These are phyloP conservation scores for Acipenser oxyrinchus DNA, from an alignment of 2,797 vertebrate genomes.

Conservation along the genomic window DNA sequence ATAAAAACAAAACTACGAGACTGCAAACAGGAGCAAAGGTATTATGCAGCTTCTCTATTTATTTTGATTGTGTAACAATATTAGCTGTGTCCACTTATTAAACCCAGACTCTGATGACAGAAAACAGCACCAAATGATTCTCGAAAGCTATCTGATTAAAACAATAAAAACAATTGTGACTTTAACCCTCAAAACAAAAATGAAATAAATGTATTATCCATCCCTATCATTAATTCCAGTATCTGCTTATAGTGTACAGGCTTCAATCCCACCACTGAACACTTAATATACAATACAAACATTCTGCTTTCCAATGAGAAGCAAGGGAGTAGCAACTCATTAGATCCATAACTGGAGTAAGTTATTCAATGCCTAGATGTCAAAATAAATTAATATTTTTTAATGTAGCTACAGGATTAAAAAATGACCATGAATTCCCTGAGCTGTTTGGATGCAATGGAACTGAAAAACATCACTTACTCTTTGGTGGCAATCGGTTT, in stretches of 20 bases:
- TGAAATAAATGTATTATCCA: slow-evolving; percentile 7
- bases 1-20: not conserved
- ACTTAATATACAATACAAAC: not conserved
- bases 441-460: no score
- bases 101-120: slow-evolving; percentile 39
- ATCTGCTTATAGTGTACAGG: not conserved
- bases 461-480: no score
- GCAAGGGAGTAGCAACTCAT: slow-evolving; percentile 1
- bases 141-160: slow-evolving; percentile 35
- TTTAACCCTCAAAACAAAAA: slow-evolving; percentile 3
- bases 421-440: no score
- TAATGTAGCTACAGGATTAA: no score
- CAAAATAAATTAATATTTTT: no score
- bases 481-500: no score
- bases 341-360: no score
- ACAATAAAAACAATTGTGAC: slow-evolving; percentile 23
- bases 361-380: no score
- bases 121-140: slow-evolving; percentile 35
- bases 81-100: slow-evolving; percentile 47
- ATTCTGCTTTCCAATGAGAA: slow-evolving; percentile 5
- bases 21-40: slow-evolving; percentile 42
- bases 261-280: slow-evolving; percentile 6
- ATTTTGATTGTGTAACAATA: slow-evolving; percentile 43
- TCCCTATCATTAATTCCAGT: not conserved
- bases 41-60: slow-evolving; percentile 38